Percentiles rank a stretch among this genome's conserved stretches.
These are phyloP conservation scores for Drosophila hydei DNA, from an alignment of 1,140 invertebrate species.

Conservation along the genomic window DNA sequence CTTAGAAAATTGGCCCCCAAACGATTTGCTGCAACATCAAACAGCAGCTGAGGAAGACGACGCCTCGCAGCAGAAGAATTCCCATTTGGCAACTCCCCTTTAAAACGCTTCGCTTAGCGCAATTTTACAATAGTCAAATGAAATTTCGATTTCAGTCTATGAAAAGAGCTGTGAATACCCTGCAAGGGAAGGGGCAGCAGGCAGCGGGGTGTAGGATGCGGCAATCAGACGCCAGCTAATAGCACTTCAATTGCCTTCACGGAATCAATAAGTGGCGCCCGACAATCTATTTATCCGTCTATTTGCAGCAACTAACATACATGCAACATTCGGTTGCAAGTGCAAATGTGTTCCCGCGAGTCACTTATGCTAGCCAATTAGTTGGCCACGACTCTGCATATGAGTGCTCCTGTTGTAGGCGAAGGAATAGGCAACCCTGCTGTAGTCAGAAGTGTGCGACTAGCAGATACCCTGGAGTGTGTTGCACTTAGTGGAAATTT, in stretches of 20 bases:
- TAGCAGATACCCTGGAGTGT: neutral
- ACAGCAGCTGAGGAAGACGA: neutral
- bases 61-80: neutral
- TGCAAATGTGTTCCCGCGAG: neutral
- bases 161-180: neutral
- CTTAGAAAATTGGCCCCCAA: conserved; percentile 49
- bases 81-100: neutral
- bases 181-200: neutral
- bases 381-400: neutral
- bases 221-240: conserved; percentile 16
- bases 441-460: too few relatives aligned
- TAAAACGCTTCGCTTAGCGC: conserved; percentile 2
- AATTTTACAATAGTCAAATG: conserved; percentile 1
- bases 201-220: neutral
- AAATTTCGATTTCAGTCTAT: neutral
- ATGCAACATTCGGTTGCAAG: conserved; percentile 16
- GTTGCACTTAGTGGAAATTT: too few relatives aligned
- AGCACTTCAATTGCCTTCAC: neutral
- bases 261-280: conserved; percentile 12
- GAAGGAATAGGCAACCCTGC: too few relatives aligned
- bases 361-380: conserved; percentile 4
- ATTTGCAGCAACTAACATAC: conserved; percentile 26
- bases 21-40: conserved; percentile 11
- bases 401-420: neutral
- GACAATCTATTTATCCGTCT: conserved; percentile 3